phyloP scores from a whole-genome alignment of 2,113 vertebrate genomes.

The Zapornia atra region DNA sequence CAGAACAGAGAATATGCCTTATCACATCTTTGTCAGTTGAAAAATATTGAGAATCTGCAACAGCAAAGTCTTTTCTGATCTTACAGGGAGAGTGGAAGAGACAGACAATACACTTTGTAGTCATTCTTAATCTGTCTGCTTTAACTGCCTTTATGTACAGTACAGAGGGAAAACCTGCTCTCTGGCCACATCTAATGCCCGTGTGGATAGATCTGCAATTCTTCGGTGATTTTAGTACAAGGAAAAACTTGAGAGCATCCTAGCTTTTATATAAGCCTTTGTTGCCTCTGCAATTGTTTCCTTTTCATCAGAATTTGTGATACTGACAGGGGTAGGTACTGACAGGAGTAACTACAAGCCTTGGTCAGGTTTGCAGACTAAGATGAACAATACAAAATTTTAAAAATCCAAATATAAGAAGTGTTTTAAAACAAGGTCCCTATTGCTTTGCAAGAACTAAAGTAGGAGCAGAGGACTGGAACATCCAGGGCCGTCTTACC shows the following conservation, averaged over 20 bases:
- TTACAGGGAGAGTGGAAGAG: not conserved
- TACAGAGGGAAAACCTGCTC: not conserved
- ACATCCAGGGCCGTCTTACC: not conserved
- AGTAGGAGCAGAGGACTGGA: not conserved
- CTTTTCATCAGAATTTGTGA: not conserved
- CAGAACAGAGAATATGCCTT: not conserved
- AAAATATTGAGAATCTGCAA: not conserved
- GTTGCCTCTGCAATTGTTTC: not conserved
- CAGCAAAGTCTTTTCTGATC: not conserved
- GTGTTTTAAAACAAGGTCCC: not conserved
- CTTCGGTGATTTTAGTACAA: not conserved
- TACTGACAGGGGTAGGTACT: not conserved
- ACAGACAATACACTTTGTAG: not conserved
- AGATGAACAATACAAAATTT: not conserved
- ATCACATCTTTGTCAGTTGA: not conserved
- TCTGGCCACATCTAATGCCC: not conserved
- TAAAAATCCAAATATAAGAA: not conserved
- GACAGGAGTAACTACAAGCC: not conserved
- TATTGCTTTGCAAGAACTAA: not conserved
- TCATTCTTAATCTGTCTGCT: not conserved
- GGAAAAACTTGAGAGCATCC: not conserved
- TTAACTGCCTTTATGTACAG: not conserved
- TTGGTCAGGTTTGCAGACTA: not conserved
- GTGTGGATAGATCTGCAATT: not conserved
- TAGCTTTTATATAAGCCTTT: not conserved